Evolutionary conservation across 2,797 vertebrate genomes (phyloP).

Genomic region (Myoxocephalus aenaeus): DNA sequence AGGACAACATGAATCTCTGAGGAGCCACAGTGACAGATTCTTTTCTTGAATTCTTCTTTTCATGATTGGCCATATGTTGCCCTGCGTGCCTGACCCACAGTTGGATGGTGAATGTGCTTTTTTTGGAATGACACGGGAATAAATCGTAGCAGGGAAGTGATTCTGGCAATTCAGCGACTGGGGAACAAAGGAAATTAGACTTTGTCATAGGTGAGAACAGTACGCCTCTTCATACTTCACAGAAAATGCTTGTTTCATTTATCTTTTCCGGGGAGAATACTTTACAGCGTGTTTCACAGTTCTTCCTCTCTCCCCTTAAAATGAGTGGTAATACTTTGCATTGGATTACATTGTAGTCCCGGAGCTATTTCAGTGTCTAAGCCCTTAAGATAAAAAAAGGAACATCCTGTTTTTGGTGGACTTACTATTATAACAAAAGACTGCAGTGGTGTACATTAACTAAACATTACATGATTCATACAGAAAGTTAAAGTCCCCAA

Average conservation of each 20-base stretch:
- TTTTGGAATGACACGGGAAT: slow-evolving; percentile 54
- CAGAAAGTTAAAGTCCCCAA: neutral
- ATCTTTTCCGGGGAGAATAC: slow-evolving; percentile 59
- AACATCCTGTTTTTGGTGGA: slow-evolving; percentile 22
- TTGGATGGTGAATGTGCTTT: slow-evolving; percentile 35
- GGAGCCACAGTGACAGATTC: slow-evolving; percentile 4
- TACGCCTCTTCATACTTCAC: slow-evolving; percentile 56
- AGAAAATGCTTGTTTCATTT: slow-evolving; percentile 54
- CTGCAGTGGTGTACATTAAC: slow-evolving; percentile 22
- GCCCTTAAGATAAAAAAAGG: slow-evolving; percentile 45
- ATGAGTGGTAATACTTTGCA: slow-evolving; percentile 39
- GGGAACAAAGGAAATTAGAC: slow-evolving; percentile 64
- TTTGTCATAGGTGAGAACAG: slow-evolving; percentile 69
- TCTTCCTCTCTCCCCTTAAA: slow-evolving; percentile 35
- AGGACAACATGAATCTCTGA: neutral
- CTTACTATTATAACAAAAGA: slow-evolving; percentile 31
- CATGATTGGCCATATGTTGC: slow-evolving; percentile 28
- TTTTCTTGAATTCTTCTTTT: slow-evolving; percentile 25
- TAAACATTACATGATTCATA: slow-evolving; percentile 27
- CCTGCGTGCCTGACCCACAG: slow-evolving; percentile 16
- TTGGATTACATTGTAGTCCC: slow-evolving; percentile 44
- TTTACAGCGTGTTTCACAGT: slow-evolving; percentile 52
- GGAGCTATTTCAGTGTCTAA: slow-evolving; percentile 53
- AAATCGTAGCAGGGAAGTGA: slow-evolving; percentile 64
- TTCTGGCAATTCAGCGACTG: slow-evolving; percentile 64